Conservation (phyloP, 2,113 vertebrate species). For the Pollachius pollachius region DNA sequence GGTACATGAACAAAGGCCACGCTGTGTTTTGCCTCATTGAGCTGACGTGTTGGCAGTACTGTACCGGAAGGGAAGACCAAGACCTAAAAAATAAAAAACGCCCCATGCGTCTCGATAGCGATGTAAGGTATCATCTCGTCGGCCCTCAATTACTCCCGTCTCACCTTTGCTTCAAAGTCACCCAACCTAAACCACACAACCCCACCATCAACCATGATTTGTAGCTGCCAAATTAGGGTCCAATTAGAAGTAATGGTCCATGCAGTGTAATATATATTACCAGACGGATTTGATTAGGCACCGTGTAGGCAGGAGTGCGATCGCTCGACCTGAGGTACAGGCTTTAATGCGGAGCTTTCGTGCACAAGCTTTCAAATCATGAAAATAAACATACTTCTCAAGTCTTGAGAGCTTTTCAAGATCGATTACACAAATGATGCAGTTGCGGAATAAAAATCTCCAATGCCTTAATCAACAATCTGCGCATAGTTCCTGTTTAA, state of each 20-base stretch:
- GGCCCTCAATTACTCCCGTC: constrained; percentile 19
- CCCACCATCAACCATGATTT: constrained; percentile 45
- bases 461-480: too few species aligned
- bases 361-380: neutral
- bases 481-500: too few species aligned
- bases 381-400: neutral
- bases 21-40: constrained; percentile 9
- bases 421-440: too few species aligned
- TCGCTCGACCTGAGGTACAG: constrained; percentile 32
- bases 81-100: constrained; percentile 15
- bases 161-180: constrained; percentile 34
- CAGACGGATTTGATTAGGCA: constrained; percentile 60
- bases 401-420: neutral
- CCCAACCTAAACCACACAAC: neutral
- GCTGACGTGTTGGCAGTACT: neutral
- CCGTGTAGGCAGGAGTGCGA: constrained; percentile 25
- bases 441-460: too few species aligned
- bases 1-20: constrained; percentile 19
- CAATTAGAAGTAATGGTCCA: constrained; percentile 61
- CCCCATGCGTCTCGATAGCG: neutral
- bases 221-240: constrained; percentile 56
- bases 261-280: constrained; percentile 60
- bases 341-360: constrained; percentile 3
- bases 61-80: neutral
- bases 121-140: constrained; percentile 16